Evolutionary conservation across 2,797 vertebrate genomes (phyloP), one percentile per base, ranked within the genome.

Genomic region (Danio kyathit): DNA sequence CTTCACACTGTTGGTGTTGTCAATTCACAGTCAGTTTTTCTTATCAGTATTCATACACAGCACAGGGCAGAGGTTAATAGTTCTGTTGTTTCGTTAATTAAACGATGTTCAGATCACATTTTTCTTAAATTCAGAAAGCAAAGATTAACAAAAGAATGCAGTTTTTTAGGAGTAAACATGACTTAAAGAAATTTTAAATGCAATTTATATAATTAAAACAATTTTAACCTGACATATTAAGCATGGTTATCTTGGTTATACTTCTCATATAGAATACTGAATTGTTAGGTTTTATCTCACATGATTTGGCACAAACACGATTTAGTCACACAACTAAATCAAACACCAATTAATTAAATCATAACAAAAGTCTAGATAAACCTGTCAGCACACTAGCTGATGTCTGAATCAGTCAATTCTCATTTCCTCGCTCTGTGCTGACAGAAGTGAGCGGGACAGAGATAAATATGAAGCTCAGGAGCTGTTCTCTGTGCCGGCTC

Each of bases 371-470:
- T 49, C 17, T 6, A 57, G 5, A 54, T 51, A 56, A 67, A 48
- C 48, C 74, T 49, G 66, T 67, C 60, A 57, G 51, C 13, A 17
- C 7, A 51, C 21, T 13, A 40, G 17, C 67, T 65, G 70, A 74
- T 61, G 76, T 83, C 74, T 72, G 51, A 21, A 70, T 83, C 84
- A 88, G 64, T 81, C 84, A 70, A 81, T 90, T 82, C 86, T 71
- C 80, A 77, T 88, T 89, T 66, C 89, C 88, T 44, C 87, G 63
- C 72, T 59, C 79, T 17, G 38, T 87, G 71, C 88, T 84, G 82
- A 84, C 78, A 80, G 57, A 57, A 60, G 21, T 29, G 44, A 72
- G 51, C 19, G 16, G 74, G 60, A 73, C 49, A 66, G 52, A 11
- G 54, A 84, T 72, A 70, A 52, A 84, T 48, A 63, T 17, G 21